Percentiles rank a stretch among this genome's conserved stretches.
phyloP scores from a whole-genome alignment of 2,888 invertebrate genomes.

The Melanargia galathea region DNA sequence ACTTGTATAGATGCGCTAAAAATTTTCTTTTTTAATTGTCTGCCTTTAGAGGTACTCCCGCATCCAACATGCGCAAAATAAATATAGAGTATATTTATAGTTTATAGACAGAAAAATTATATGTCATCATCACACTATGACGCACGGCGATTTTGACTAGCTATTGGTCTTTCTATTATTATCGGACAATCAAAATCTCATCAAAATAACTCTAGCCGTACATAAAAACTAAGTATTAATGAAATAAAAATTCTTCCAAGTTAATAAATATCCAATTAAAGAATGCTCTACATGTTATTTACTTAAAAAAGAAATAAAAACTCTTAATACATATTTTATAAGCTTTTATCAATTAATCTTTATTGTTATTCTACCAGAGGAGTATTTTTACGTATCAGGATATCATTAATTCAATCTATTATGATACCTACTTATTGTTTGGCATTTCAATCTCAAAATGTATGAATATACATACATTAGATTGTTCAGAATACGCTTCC shows the following conservation, averaged over 20 bases:
- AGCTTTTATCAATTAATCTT: conserved; percentile 16
- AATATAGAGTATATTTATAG: no score
- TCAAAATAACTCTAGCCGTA: background rate
- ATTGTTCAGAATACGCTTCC: background rate
- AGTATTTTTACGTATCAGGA: conserved; percentile 16
- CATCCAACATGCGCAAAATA: no score
- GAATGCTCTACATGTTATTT: conserved; percentile 13
- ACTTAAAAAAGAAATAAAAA: conserved; percentile 16
- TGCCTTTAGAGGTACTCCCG: no score
- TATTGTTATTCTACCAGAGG: conserved; percentile 4
- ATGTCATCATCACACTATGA: no score
- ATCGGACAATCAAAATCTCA: conserved; percentile 1
- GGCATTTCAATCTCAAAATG: background rate
- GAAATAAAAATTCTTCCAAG: conserved; percentile 11
- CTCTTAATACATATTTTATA: conserved; percentile 9
- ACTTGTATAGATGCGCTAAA: no score
- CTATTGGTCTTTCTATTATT: background rate
- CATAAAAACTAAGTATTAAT: background rate
- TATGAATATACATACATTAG: background rate
- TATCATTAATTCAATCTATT: conserved; percentile 11
- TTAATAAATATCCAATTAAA: conserved; percentile 13
- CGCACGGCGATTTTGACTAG: no score
- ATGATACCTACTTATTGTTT: background rate
- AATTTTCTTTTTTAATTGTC: no score
- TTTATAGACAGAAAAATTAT: no score